Evolutionary conservation across 2,888 invertebrate genomes (phyloP), one percentile per base, ranked within the genome.

Genomic region (Eristalis arbustorum): DNA sequence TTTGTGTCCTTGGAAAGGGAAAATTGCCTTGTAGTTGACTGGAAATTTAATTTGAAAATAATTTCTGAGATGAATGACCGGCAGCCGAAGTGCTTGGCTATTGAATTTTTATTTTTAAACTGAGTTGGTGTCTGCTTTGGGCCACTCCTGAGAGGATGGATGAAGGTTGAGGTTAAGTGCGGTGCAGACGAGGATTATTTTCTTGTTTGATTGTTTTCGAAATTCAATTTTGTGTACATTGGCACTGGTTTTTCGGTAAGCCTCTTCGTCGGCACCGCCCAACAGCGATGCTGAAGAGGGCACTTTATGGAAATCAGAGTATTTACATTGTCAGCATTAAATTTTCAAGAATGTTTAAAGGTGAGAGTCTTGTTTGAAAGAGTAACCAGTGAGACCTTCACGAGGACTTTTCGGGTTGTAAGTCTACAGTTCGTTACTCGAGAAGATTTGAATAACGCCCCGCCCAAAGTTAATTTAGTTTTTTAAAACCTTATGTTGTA

Each of bases 41-140:
- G 18, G n/a, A 42, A 67, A 67, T 61, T 59, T 42, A 67, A 49
- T 31, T 67, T 76, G 34, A 49, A 76, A 37, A 42, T 18, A 42
- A 31, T n/a, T n/a, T 31, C 57, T 28, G 59, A 25, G 25, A 49
- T 66, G 74, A 31, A 28, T 59, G 59, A 59, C 23, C 59, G 25
- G 59, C 23, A 18, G 18, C 49, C 49, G 8, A 49, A 49, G 49
- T 49, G 49, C 6, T 18, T 49, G 49, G 49, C 49, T 49, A 18
- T 49, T 49, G 18, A 18, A n/a, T 5, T 49, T 8, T 49, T 49
- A 8, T 18, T 49, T 18, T 18, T 8, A 1, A 31, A 18, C 49
- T 49, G 49, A 42, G 42, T 40, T 40, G 5, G 40, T 40, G 37
- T 11, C 13, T 40, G 8, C 1, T 40, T 1, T 40, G 13, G 1